These are phyloP conservation scores for Penaeus monodon DNA, from an alignment of 2,888 invertebrate genomes.

Conservation along the genomic window DNA sequence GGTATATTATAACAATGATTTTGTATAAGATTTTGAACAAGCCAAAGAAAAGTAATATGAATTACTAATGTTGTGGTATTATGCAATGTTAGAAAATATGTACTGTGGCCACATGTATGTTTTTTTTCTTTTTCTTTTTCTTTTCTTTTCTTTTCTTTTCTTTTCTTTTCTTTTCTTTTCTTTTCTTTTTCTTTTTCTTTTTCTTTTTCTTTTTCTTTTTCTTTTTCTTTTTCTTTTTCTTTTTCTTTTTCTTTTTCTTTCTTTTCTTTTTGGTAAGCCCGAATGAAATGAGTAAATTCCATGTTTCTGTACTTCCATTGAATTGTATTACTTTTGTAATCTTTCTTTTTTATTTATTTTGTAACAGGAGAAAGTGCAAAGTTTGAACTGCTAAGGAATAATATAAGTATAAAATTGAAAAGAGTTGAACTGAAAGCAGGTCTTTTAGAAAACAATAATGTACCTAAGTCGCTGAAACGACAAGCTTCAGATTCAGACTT, in stretches of 20 bases:
- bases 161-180: background rate
- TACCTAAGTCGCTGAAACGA: constrained; percentile 16
- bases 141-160: too few species aligned
- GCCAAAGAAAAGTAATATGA: too few species aligned
- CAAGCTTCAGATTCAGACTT: constrained; percentile 21
- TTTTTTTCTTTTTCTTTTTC: too few species aligned
- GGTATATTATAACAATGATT: background rate
- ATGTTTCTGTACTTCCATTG: background rate
- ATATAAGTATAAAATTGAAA: background rate
- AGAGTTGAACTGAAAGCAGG: background rate
- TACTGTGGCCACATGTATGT: too few species aligned
- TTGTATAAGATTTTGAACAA: too few species aligned
- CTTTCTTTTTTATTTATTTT: background rate
- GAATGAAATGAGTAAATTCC: background rate
- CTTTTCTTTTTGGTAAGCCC: background rate
- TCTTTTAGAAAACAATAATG: background rate
- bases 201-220: background rate
- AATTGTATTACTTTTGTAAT: background rate
- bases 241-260: too few species aligned
- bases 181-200: too few species aligned
- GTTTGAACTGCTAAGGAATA: background rate
- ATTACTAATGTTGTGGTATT: too few species aligned
- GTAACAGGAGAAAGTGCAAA: constrained; percentile 14
- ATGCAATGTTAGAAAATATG: too few species aligned
- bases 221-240: too few species aligned